Base-by-base conservation (phyloP, 2,113 vertebrate species). In the Onychostoma macrolepis region DNA sequence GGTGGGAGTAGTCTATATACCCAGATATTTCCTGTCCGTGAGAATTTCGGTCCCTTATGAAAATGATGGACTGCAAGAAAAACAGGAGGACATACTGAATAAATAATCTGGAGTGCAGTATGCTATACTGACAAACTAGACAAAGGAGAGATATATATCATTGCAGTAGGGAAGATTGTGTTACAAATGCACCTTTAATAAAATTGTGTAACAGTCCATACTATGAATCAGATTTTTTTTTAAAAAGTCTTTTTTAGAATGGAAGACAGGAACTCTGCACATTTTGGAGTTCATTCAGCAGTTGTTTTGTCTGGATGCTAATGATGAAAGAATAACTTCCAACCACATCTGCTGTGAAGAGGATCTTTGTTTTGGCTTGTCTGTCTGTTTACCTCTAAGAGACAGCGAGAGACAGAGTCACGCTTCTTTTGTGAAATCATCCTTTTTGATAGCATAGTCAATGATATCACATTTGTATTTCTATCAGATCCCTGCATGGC, bases 1-100 rank as follows among this genome's bases (percentile, higher is more conserved):
- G 96, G 92, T 97, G 95, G 85, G 96, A 93, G 75, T 96, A 97
- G 94, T 97, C 96, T 21, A 97, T 96, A 91, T 97, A 97, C 13
- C 96, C 97, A 87, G 97, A 97, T 78, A 98, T 92, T 93, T 97
- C 96, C 90, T 97, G 96, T 87, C 93, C 93, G 86, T 50, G 91
- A 83, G 94, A 87, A 92, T 96, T 97, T 90, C 75, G 93, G 91
- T 97, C 96, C 90, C 96, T 95, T 93, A 98, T 96, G 93, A 97
- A 97, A 94, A 98, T 95, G 89, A 97, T 94, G 0, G 96, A 96
- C 97, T 97, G 93, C 71, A 93, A 93, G 80, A 91, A 48, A 93
- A 89, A 83, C 90, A 85, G 90, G 88, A 77, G 67, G 74, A 86
- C 88, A 94, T 72, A 71, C 89, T 92, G 92, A 83, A 91, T 94